phyloP scores from a whole-genome alignment of 2,888 invertebrate genomes.

The Eudemis profundana region DNA sequence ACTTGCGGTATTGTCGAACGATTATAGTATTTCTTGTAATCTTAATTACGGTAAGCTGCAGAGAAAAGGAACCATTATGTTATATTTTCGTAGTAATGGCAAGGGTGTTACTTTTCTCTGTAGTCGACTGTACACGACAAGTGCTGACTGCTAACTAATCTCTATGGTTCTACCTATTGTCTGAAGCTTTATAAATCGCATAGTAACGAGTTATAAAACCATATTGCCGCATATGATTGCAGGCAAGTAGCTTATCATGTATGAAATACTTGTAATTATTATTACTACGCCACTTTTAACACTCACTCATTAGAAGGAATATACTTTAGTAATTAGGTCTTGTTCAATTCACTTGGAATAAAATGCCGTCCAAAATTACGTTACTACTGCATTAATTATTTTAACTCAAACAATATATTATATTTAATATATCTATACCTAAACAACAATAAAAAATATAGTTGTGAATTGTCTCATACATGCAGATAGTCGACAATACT shows the following conservation, averaged over 20 bases:
- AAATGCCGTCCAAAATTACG: constrained; percentile 74
- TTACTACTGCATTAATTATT: constrained; percentile 57
- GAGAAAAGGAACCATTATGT: too few relatives aligned
- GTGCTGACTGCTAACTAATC: background rate
- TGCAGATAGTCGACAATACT: background rate
- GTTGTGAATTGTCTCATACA: background rate
- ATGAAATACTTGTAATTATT: constrained; percentile 1
- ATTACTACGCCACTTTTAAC: background rate
- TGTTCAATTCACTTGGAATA: constrained; percentile 51
- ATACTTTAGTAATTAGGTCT: constrained; percentile 31
- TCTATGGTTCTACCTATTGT: background rate
- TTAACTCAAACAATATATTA: constrained; percentile 27
- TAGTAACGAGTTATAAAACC: too few relatives aligned
- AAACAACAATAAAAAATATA: constrained; percentile 7
- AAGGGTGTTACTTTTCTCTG: too few relatives aligned
- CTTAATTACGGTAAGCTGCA: too few relatives aligned
- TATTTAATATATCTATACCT: constrained; percentile 17
- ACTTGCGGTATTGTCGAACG: background rate
- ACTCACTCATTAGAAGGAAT: background rate
- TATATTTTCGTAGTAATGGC: too few relatives aligned
- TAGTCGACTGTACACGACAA: too few relatives aligned
- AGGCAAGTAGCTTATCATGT: background rate
- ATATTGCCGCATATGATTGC: background rate
- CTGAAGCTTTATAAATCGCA: too few relatives aligned
- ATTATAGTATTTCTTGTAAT: background rate